A percentile compares a stretch with the other conserved stretches of the same genome.
These are phyloP conservation scores for Euplagia quadripunctaria DNA, from an alignment of 2,888 invertebrate genomes.

Conservation along the genomic window DNA sequence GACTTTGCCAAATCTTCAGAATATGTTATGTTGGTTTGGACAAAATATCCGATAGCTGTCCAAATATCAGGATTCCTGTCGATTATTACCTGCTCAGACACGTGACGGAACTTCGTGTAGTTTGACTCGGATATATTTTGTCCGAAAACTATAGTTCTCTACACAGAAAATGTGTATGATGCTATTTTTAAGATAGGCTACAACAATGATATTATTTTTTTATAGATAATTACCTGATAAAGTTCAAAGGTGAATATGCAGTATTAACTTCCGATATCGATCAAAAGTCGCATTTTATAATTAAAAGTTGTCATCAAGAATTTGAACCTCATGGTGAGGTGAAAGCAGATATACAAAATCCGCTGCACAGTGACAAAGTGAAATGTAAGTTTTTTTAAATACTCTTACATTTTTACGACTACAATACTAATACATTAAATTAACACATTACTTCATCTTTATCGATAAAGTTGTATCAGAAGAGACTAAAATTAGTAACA, in stretches of 20 bases:
- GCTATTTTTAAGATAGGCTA: background rate
- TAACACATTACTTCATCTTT: too few relatives aligned
- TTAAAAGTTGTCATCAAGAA: background rate
- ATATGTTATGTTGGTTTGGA: too few relatives aligned
- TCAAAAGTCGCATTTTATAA: background rate
- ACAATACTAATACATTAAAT: too few relatives aligned
- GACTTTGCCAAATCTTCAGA: too few relatives aligned
- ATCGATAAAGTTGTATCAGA: too few relatives aligned
- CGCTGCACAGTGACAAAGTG: background rate
- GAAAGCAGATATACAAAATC: background rate
- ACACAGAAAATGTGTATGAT: background rate
- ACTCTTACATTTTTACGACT: too few relatives aligned
- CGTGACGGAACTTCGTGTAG: background rate
- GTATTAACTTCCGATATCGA: background rate
- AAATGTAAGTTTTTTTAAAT: conserved; percentile 7
- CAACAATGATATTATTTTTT: background rate
- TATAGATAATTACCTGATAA: conserved; percentile 1
- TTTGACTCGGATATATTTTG: background rate
- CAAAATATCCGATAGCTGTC: too few relatives aligned
- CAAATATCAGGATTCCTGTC: background rate
- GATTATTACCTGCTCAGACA: background rate
- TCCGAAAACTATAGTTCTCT: background rate
- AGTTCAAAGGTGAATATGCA: background rate
- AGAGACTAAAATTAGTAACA: too few relatives aligned
- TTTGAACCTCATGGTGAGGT: background rate